Evolutionary conservation across 2,888 invertebrate genomes (phyloP).

Genomic region (Punctoribates punctum): DNA sequence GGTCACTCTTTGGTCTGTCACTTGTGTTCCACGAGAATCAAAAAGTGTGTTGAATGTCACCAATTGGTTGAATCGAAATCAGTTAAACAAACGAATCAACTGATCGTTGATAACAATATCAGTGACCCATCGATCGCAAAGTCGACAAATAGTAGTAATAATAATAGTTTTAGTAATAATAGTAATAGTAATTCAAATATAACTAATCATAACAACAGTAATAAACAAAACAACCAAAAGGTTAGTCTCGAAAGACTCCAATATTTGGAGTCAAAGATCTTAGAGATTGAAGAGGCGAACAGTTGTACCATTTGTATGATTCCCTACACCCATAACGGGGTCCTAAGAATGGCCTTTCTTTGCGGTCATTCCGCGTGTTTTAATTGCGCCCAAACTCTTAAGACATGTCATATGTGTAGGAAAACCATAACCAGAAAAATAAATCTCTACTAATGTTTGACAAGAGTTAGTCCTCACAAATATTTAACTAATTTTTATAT

Average conservation of each 20-base stretch:
- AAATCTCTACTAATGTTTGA: slow-evolving; percentile 57
- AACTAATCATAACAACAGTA: neutral
- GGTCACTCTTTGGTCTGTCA: slow-evolving; percentile 69
- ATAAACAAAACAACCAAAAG: slow-evolving; percentile 58
- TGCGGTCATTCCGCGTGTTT: slow-evolving; percentile 83
- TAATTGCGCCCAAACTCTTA: slow-evolving; percentile 72
- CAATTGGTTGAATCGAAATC: slow-evolving; percentile 56
- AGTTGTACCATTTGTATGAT: slow-evolving; percentile 87
- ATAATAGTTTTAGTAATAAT: slow-evolving; percentile 5
- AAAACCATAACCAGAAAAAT: slow-evolving; percentile 72
- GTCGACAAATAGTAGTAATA: neutral
- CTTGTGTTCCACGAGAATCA: slow-evolving; percentile 71
- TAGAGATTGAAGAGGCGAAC: slow-evolving; percentile 79
- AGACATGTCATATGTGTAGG: slow-evolving; percentile 80
- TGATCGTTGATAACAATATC: neutral
- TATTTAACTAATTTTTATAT: too few species aligned
- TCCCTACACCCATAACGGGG: slow-evolving; percentile 54
- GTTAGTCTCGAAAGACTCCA: slow-evolving; percentile 65
- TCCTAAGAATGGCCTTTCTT: slow-evolving; percentile 75
- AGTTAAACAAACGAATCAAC: neutral
- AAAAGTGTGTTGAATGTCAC: slow-evolving; percentile 69
- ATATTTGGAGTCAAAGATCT: slow-evolving; percentile 71
- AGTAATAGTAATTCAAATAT: slow-evolving; percentile 18
- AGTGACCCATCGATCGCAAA: neutral
- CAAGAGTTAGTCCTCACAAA: neutral